A percentile compares a stretch with the other conserved stretches of the same genome.
Evolutionary conservation across 2,113 vertebrate species (phyloP).

Genomic region (Semnornis frantzii): DNA sequence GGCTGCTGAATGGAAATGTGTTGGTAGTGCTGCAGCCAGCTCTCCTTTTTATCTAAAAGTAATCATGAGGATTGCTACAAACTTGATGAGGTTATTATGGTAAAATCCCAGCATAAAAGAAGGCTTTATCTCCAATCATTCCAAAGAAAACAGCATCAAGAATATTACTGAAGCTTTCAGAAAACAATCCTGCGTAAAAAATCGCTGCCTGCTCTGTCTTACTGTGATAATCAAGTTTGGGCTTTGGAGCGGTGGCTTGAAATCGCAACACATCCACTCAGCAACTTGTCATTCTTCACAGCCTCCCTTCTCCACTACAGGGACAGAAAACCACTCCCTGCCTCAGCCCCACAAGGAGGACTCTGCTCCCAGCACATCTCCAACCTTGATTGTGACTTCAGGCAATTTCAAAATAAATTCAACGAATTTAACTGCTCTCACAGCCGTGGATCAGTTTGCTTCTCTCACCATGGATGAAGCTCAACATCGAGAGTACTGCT

Average conservation of each 20-base stretch:
- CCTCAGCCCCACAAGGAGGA: fast-evolving
- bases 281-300: neutral
- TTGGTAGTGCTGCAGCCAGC: neutral
- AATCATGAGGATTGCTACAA: neutral
- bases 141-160: neutral
- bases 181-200: neutral
- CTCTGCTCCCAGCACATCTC: neutral
- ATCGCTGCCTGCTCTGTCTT: neutral
- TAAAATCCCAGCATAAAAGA: neutral
- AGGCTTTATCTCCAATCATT: neutral
- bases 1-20: neutral
- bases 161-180: neutral
- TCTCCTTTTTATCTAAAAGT: neutral
- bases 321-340: neutral
- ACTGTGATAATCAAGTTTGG: neutral
- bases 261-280: neutral
- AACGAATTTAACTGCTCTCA: neutral
- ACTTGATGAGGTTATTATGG: neutral
- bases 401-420: neutral
- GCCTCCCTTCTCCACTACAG: neutral
- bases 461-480: neutral
- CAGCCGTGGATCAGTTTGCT: fast-evolving
- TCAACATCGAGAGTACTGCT: neutral
- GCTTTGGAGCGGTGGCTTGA: neutral
- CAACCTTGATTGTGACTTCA: fast-evolving